Percentiles rank a stretch among this genome's conserved stretches.
Evolutionary conservation across 2,797 vertebrate genomes (phyloP).

Genomic region (Channallabes apus): DNA sequence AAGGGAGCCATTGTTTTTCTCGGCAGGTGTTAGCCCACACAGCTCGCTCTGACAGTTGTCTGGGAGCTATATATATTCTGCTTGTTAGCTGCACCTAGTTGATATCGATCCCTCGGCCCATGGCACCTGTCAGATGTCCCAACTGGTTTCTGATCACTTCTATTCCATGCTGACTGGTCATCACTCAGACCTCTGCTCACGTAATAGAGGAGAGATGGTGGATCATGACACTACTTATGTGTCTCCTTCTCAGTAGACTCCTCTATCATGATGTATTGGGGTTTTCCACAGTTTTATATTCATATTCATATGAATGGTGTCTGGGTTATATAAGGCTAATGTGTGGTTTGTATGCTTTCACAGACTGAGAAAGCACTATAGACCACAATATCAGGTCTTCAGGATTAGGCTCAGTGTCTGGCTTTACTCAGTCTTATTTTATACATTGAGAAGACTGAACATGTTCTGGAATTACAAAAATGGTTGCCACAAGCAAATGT

Average conservation of each 20-base stretch:
- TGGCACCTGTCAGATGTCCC: constrained; percentile 53
- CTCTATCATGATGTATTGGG: neutral
- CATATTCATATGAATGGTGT: neutral
- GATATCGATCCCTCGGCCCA: constrained; percentile 55
- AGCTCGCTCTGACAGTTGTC: constrained; percentile 54
- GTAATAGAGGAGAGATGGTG: constrained; percentile 3
- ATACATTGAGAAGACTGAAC: neutral
- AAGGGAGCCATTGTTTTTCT: constrained; percentile 48
- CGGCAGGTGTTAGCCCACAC: constrained; percentile 51
- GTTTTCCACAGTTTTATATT: constrained; percentile 32
- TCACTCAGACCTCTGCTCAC: neutral
- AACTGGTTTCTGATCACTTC: constrained; percentile 44
- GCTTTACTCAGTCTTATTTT: neutral
- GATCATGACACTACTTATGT: neutral
- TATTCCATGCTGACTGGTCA: constrained; percentile 26
- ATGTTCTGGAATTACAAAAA: neutral
- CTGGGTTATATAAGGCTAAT: constrained; percentile 8
- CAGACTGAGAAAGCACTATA: neutral
- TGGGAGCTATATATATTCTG: constrained; percentile 53
- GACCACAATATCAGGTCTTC: neutral
- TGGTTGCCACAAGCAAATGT: neutral
- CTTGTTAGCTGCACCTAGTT: constrained; percentile 59
- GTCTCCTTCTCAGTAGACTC: neutral
- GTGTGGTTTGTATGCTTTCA: neutral
- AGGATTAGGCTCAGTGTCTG: neutral